Base-by-base conservation (phyloP, 2,113 vertebrate species). In the Apodemus speciosus region DNA sequence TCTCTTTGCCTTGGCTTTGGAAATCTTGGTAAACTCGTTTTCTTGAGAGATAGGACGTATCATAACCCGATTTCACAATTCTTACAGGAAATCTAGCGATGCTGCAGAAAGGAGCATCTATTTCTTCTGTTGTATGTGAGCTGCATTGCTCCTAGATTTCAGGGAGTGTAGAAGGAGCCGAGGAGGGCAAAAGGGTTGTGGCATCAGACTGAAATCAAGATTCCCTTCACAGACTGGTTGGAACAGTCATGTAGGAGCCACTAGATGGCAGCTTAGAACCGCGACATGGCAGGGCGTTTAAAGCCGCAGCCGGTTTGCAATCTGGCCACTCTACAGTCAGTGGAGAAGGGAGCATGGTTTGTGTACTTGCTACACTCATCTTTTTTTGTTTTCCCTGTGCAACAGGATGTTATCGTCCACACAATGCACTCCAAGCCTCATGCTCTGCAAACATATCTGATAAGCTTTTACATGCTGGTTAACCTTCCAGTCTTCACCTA, bases 211-310 rank as follows among this genome's bases (percentile, higher is more conserved):
- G 16, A 84, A 46, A 30, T 40, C 40, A 11, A 20, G 9, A 40
- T 64, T 32, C 30, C 27, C 10, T 4, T 9, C 5, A 0, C 51
- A 60, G 64, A 32, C n/a, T 16, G 10, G 9, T 90, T 83, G 56
- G 71, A 46, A 38, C 40, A 30, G 46, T 18, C 20, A 14, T 2
- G 0, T 1, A 62, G 53, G 0, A 79, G 88, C 95, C 97, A 95
- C 96, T 58, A 93, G 97, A 94, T 92, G 97, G 96, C 97, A 97
- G 92, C 69, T 43, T 64, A 90, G 88, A 94, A 86, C 96, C 53
- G 21, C 25, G 25, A 83, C 90, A 86, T 53, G 76, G 38, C 0
- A 2, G 64, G 58, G 5, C 2, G 4, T 80, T 1, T 21, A 1
- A 18, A 51, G 43, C 10, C 18, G 32, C 16, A 40, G 30, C 38